A percentile compares a stretch with the other conserved stretches of the same genome.
phyloP scores from a whole-genome alignment of 2,797 vertebrate genomes.

The Staurois parvus region DNA sequence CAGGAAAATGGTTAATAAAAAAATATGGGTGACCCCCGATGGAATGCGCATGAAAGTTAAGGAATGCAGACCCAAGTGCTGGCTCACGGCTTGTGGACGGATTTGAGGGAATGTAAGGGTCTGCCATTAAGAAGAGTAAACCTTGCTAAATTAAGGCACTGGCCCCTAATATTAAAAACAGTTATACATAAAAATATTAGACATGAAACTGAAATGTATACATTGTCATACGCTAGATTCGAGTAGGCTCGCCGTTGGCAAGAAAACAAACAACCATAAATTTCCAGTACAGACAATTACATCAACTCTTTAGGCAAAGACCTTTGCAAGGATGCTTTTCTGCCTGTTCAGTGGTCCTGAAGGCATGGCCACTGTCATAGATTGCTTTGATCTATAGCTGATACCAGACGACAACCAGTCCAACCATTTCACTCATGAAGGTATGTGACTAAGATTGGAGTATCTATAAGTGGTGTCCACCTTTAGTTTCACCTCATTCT shows the following conservation, averaged over 20 bases:
- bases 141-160: slow-evolving; percentile 27
- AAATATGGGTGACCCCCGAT: no score
- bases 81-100: not conserved
- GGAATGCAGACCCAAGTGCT: slow-evolving; percentile 3
- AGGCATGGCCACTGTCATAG: not conserved
- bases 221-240: slow-evolving; percentile 4
- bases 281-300: not conserved
- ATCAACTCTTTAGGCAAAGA: not conserved
- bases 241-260: not conserved
- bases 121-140: not conserved
- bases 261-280: not conserved
- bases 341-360: not conserved
- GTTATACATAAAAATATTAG: not conserved
- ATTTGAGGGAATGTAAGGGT: not conserved
- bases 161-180: slow-evolving; percentile 22
- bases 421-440: slow-evolving; percentile 1
- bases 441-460: slow-evolving; percentile 10
- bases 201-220: not conserved
- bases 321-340: not conserved
- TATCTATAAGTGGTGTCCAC: slow-evolving; percentile 52
- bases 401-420: not conserved
- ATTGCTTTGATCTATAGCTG: not conserved
- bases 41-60: not conserved
- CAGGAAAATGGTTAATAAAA: no score
- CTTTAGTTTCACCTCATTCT: slow-evolving; percentile 44